Evolutionary conservation across 2,888 invertebrate species (phyloP).

Genomic region (Argyresthia albistria): DNA sequence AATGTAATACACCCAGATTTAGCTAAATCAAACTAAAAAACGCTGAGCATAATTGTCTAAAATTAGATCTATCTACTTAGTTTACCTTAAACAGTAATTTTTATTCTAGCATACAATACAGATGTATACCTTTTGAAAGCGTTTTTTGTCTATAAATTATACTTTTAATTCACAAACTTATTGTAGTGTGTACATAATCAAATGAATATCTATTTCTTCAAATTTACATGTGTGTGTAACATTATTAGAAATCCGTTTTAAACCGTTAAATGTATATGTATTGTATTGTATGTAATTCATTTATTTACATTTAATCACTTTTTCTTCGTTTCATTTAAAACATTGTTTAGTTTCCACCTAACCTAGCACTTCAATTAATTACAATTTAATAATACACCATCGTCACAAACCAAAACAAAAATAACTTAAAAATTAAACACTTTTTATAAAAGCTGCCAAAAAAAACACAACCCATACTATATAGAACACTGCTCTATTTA

Average conservation of each 20-base stretch:
- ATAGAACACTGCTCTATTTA: neutral
- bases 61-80: constrained; percentile 58
- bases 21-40: constrained; percentile 15
- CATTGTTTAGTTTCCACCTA: constrained; percentile 58
- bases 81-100: constrained; percentile 28
- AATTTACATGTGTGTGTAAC: constrained; percentile 14
- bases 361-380: constrained; percentile 25
- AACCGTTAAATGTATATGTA: constrained; percentile 5
- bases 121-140: constrained; percentile 34
- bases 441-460: neutral
- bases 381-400: constrained; percentile 7
- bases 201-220: constrained; percentile 16
- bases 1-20: neutral
- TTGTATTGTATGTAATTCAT: constrained; percentile 11
- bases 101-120: constrained; percentile 37
- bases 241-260: constrained; percentile 19
- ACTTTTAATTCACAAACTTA: neutral
- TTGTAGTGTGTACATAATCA: constrained; percentile 6
- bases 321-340: constrained; percentile 51
- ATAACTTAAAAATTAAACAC: neutral
- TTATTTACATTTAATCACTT: constrained; percentile 53
- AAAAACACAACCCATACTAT: neutral
- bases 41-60: constrained; percentile 56
- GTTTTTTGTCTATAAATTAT: neutral
- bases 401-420: constrained; percentile 1